Percentiles rank a stretch among this genome's conserved stretches.
Evolutionary conservation across 2,888 invertebrate species (phyloP).

Genomic region (Catocala sponsa): DNA sequence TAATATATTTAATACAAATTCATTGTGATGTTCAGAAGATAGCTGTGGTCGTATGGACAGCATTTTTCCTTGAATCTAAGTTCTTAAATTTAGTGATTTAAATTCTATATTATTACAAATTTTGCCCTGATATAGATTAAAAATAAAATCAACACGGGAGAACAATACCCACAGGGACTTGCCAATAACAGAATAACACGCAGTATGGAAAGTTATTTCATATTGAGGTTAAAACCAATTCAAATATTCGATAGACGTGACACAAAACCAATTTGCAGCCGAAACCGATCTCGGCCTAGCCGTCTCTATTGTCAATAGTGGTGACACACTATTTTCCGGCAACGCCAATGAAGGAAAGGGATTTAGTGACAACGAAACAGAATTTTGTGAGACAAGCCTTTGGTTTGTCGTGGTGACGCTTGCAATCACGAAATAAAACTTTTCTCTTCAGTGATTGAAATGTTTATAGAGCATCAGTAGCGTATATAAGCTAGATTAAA

Average conservation of each 20-base stretch:
- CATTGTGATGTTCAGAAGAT: too few species aligned
- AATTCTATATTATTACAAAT: too few species aligned
- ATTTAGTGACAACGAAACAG: constrained; percentile 6
- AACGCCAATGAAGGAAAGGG: background rate
- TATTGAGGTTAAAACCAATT: constrained; percentile 82
- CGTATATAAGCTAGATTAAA: too few species aligned
- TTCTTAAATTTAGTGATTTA: too few species aligned
- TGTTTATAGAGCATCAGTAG: too few species aligned
- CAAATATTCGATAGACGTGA: constrained; percentile 75
- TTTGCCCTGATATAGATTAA: too few species aligned
- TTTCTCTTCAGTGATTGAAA: too few species aligned
- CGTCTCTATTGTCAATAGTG: constrained; percentile 53
- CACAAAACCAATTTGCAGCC: constrained; percentile 72
- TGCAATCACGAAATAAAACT: too few species aligned
- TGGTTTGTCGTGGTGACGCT: background rate
- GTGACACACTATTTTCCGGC: constrained; percentile 19
- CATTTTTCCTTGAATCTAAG: too few species aligned
- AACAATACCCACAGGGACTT: constrained; percentile 47
- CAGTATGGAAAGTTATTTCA: constrained; percentile 65
- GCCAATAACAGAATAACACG: constrained; percentile 60
- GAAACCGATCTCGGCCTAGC: constrained; percentile 60
- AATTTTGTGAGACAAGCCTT: background rate
- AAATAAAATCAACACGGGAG: constrained; percentile 22
- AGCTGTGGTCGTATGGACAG: too few species aligned
- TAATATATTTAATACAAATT: too few species aligned